Evolutionary conservation across 2,888 invertebrate genomes (phyloP).

Genomic region (Perithous albicinctus): DNA sequence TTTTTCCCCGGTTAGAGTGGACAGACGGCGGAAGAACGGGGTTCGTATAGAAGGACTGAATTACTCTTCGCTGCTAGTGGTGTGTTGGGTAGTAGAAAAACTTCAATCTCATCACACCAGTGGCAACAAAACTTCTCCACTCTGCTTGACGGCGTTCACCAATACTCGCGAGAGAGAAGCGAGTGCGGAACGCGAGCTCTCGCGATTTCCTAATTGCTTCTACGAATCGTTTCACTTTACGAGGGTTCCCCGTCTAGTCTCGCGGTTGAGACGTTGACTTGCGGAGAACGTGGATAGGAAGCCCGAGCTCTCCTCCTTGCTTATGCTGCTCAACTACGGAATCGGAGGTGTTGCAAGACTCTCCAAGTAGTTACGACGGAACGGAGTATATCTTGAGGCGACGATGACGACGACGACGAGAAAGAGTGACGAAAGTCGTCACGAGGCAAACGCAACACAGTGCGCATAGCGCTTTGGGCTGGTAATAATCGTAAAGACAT

Average conservation of each 20-base stretch:
- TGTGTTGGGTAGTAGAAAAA: conserved; percentile 37
- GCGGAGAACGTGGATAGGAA: conserved; percentile 20
- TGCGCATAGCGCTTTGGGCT: conserved; percentile 39
- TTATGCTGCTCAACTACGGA: conserved; percentile 28
- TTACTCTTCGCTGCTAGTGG: conserved; percentile 12
- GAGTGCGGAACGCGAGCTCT: conserved; percentile 12
- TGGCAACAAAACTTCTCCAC: conserved; percentile 44
- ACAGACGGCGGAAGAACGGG: conserved; percentile 2
- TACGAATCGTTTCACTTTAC: conserved; percentile 62
- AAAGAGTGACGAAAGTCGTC: conserved; percentile 48
- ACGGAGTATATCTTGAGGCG: conserved; percentile 30
- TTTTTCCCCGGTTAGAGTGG: conserved; percentile 19
- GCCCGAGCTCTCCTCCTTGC: conserved; percentile 16
- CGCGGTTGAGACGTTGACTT: conserved; percentile 46
- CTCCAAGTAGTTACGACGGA: conserved; percentile 46
- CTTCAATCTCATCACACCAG: conserved; percentile 47
- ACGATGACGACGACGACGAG: conserved; percentile 51
- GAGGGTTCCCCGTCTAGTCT: conserved; percentile 42
- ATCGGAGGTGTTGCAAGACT: conserved; percentile 51
- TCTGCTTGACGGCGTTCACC: background rate
- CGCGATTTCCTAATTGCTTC: conserved; percentile 64
- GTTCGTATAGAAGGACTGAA: background rate
- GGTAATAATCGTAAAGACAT: conserved; percentile 61
- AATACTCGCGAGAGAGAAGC: conserved; percentile 21
- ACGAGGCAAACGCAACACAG: conserved; percentile 45